Evolutionary conservation across 2,888 invertebrate genomes (phyloP), one percentile per base, ranked within the genome.

Genomic region (Atrina japonica): DNA sequence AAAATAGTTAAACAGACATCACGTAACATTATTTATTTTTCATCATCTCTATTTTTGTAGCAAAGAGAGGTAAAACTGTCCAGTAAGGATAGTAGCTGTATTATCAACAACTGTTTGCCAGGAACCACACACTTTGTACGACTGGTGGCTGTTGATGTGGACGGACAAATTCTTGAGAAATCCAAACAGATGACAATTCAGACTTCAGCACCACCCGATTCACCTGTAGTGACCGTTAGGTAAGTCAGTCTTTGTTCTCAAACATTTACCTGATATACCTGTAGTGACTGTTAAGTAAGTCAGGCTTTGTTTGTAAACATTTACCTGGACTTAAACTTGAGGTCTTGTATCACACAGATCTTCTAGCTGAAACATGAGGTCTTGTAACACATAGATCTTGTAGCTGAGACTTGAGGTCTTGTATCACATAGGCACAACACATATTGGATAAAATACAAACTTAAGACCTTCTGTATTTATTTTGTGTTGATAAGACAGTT

Each of bases 51-150:
- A 16, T 43, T 9, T 67, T 68, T 76, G 14, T 78, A 90, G 89
- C 88, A 89, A 81, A 78, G 87, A 70, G 89, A 90, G 72, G 88
- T 90, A 6, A 80, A 83, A 43, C 77, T 90, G 27, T 83, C 86
- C 6, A 75, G 81, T 7, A 86, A 85, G 61, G 89, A 91, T 77
- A 77, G 76, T 56, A 88, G 86, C 79, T 90, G 90, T 79, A 86
- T 88, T 18, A 86, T 91, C 66, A 89, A 89, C 81, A 89, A 90
- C 75, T 89, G 90, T 71, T 83, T 87, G 35, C 88, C 90, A 1
- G 90, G 90, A 5, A 88, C 88, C 3, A 88, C 88, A 29, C 89
- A 91, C 81, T 89, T 86, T 81, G 82, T 91, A 5, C 80, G 88
- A 7, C 82, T 88, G 52, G 82, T 88, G 40, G 84, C 87, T 56